Conservation (phyloP, 2,113 vertebrate species). For the Promerops cafer region DNA sequence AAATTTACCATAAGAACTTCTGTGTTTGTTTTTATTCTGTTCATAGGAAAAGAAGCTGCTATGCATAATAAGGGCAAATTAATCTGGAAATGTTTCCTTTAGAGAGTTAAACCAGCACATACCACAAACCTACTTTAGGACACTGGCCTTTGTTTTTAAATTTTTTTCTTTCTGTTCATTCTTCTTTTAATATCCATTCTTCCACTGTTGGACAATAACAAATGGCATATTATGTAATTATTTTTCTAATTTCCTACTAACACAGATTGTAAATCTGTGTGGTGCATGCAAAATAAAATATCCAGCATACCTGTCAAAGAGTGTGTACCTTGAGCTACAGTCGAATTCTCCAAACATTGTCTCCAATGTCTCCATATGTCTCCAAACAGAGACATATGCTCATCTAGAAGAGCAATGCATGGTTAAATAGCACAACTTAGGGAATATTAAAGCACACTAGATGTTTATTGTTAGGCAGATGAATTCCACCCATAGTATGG, state of each 20-base stretch:
- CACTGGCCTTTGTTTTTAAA: no score
- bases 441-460: neutral
- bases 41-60: neutral
- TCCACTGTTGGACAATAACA: neutral
- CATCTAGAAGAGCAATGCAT: neutral
- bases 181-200: neutral
- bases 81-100: neutral
- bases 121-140: neutral
- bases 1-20: neutral
- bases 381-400: neutral
- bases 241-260: neutral
- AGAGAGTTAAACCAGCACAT: neutral
- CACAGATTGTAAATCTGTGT: neutral
- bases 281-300: neutral
- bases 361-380: no score
- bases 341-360: neutral
- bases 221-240: neutral
- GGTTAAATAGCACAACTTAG: neutral
- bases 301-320: fast-evolving
- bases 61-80: neutral
- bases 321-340: neutral
- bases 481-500: neutral
- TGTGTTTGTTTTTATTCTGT: neutral
- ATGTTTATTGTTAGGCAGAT: neutral
- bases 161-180: neutral